phyloP scores from a whole-genome alignment of 2,113 vertebrate species.

The Synodontis membranacea region DNA sequence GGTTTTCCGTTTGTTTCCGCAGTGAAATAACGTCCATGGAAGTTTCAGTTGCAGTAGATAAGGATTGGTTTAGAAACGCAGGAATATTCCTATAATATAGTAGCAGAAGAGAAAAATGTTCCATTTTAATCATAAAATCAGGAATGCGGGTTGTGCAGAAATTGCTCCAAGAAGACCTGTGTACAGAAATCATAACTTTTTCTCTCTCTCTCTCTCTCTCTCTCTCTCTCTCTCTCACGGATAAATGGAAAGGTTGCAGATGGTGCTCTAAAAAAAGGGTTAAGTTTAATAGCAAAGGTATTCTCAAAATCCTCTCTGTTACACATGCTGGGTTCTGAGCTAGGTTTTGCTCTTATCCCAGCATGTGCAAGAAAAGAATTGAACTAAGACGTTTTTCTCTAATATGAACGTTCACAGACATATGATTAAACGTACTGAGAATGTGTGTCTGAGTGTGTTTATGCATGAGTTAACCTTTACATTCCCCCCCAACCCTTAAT shows the following conservation, averaged over 20 bases:
- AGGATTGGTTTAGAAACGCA: not conserved
- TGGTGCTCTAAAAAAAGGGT: not conserved
- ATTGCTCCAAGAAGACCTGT: constrained; percentile 66
- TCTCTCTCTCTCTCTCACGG: constrained; percentile 45
- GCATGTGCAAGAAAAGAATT: constrained; percentile 62
- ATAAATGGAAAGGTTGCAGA: not conserved
- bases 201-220: constrained; percentile 49
- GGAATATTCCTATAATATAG: not conserved
- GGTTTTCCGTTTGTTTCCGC: not conserved
- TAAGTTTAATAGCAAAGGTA: not conserved
- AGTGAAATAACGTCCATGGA: not conserved
- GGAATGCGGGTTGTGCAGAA: constrained; percentile 58
- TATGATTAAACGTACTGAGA: constrained; percentile 61
- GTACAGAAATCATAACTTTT: constrained; percentile 61
- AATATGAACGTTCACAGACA: constrained; percentile 28
- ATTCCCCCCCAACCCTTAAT: constrained; percentile 71
- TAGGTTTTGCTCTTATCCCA: constrained; percentile 65
- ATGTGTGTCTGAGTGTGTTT: constrained; percentile 49
- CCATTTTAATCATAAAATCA: not conserved
- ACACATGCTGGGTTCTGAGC: not conserved
- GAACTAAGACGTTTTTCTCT: constrained; percentile 34
- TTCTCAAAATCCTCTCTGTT: not conserved
- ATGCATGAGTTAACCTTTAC: constrained; percentile 70
- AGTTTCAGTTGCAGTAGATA: not conserved
- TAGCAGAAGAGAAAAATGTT: not conserved